Conservation (phyloP, 2,888 invertebrate species). For the Torymus aiolomorphi region DNA sequence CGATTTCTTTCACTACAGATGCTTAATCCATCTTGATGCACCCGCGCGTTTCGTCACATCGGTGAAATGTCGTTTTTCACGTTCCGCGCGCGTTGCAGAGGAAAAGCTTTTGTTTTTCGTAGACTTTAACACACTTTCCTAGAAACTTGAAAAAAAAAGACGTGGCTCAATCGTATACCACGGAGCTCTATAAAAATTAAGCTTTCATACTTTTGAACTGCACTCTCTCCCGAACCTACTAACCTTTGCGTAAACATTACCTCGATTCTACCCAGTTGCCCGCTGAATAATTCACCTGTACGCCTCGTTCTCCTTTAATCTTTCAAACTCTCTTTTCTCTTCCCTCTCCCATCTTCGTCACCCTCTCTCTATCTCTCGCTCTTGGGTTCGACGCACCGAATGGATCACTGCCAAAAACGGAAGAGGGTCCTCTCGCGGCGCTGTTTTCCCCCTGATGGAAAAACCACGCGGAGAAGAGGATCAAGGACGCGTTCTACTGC, state of each 20-base stretch:
- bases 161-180: too few species aligned
- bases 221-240: too few species aligned
- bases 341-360: too few species aligned
- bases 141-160: too few species aligned
- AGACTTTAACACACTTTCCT: neutral
- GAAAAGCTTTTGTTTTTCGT: neutral
- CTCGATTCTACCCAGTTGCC: neutral
- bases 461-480: constrained; percentile 61
- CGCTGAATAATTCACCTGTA: constrained; percentile 32
- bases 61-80: neutral
- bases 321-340: neutral
- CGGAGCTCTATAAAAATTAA: too few species aligned
- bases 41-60: too few species aligned
- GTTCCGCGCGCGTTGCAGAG: too few species aligned
- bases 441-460: constrained; percentile 7
- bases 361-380: neutral
- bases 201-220: too few species aligned
- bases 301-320: constrained; percentile 5
- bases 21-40: too few species aligned
- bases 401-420: constrained; percentile 66
- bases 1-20: too few species aligned
- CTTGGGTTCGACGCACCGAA: constrained; percentile 57
- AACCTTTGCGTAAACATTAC: constrained; percentile 20
- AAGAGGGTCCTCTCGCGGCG: constrained; percentile 38
- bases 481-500: constrained; percentile 64